Evolutionary conservation across 1,140 invertebrate genomes (phyloP).

Genomic region (Hormaphis cornu): DNA sequence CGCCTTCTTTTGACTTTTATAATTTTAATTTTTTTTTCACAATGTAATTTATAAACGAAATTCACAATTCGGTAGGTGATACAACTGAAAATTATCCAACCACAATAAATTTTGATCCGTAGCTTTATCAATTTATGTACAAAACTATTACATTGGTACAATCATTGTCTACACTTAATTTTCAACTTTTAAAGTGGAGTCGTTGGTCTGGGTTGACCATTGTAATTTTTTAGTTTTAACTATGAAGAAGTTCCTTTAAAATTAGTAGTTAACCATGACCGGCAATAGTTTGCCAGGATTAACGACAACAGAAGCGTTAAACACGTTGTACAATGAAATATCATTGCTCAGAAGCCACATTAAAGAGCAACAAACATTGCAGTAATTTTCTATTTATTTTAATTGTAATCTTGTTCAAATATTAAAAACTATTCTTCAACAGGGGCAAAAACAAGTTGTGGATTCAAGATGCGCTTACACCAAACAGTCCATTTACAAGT

Average conservation of each 20-base stretch:
- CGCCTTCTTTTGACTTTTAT: too few species aligned
- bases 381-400: slow-evolving; percentile 31
- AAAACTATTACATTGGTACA: too few species aligned
- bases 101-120: too few species aligned
- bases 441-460: slow-evolving; percentile 9
- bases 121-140: too few species aligned
- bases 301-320: slow-evolving; percentile 44
- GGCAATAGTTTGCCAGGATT: slow-evolving; percentile 39
- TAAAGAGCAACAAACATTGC: neutral
- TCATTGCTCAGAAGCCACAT: slow-evolving; percentile 42
- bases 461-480: slow-evolving; percentile 26
- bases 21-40: too few species aligned
- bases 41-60: too few species aligned
- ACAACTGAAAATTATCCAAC: too few species aligned
- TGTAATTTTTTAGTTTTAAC: too few species aligned
- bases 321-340: slow-evolving; percentile 45
- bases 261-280: neutral
- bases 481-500: slow-evolving; percentile 32
- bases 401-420: slow-evolving; percentile 42
- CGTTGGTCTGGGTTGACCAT: too few species aligned
- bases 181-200: too few species aligned
- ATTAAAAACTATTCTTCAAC: slow-evolving; percentile 38
- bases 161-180: too few species aligned
- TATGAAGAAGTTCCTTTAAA: neutral
- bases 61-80: too few species aligned